Base-by-base conservation (phyloP, 1,140 invertebrate genomes). In the Ceratina japonica region DNA sequence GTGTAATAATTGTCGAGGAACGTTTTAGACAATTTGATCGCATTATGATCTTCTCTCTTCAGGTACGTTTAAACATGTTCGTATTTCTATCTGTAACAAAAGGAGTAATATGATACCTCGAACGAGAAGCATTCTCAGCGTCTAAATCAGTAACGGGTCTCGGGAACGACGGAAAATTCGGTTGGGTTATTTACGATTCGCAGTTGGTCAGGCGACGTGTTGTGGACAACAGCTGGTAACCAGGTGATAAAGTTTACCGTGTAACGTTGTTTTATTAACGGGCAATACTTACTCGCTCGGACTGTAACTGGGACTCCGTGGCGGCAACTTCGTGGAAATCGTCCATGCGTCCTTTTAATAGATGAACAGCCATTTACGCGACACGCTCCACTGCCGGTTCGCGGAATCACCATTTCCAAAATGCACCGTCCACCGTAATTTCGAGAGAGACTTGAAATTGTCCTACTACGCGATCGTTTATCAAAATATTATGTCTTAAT, bases 241-340 rank as follows among this genome's bases (percentile, higher is more conserved):
- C 88, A 89, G 89, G 88, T 89, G 88, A 90, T 88, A 77, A 86
- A 82, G 84, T 82, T 70, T 78, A 66, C 77, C 75, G 70, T 87
- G 37, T 44, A 80, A 80, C 78, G 79, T 63, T 52, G 27, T 64
- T 31, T 79, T 82, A 79, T 82, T 82, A 75, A 24, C 59, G 70
- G n/a, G 13, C 51, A 74, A 82, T 64, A 61, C 24, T 61, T 24
- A 15, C 58, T 13, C 24, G 20, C n/a, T 61, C 13, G 24, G 7
- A 1, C 10, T 5, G 20, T 44, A 44, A 44, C 37, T 44, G 37
- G 37, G 37, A 44, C 37, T 44, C 37, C 37, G 37, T 44, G 37
- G 37, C 37, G 37, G 10, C 37, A 44, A 44, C 37, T 44, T 44
- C 37, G 37, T 44, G 37, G 37, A 44, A 44, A 44, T 44, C 37